phyloP scores from a whole-genome alignment of 2,888 invertebrate genomes.

The Hoplodrina ambigua region DNA sequence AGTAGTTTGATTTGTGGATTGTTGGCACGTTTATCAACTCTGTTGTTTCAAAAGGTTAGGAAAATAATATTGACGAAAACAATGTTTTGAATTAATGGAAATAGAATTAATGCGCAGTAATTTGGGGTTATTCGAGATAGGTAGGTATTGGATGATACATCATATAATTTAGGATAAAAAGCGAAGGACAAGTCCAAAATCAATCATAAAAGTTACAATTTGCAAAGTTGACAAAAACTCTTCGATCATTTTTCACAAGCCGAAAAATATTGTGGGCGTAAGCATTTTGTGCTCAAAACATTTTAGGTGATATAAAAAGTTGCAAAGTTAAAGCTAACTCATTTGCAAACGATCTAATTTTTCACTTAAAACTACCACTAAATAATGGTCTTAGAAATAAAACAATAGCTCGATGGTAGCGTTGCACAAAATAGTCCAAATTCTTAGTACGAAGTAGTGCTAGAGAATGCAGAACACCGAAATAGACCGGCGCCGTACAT shows the following conservation, averaged over 20 bases:
- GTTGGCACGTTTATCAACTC: not conserved
- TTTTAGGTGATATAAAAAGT: constrained; percentile 3
- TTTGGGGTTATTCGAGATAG: not conserved
- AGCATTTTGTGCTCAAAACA: constrained; percentile 14
- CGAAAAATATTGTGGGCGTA: constrained; percentile 7
- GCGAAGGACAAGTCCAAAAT: constrained; percentile 27
- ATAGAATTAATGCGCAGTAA: not conserved
- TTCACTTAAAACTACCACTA: not conserved
- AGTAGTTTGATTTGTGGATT: constrained; percentile 7
- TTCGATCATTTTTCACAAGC: constrained; percentile 29
- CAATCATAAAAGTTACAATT: constrained; percentile 39
- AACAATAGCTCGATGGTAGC: constrained; percentile 14
- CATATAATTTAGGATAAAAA: constrained; percentile 10
- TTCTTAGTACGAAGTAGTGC: constrained; percentile 36
- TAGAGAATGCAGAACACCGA: constrained; percentile 49
- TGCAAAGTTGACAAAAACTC: constrained; percentile 34
- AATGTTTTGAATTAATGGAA: not conserved
- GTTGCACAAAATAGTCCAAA: constrained; percentile 28
- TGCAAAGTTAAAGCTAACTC: not conserved
- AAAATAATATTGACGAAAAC: too few relatives aligned
- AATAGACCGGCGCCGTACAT: constrained; percentile 46
- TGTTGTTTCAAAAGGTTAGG: not conserved
- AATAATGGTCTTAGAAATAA: constrained; percentile 14
- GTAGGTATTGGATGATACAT: constrained; percentile 19
- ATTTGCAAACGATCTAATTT: constrained; percentile 15